Evolutionary conservation across 30 jellyfish, hydroid and myxozoan species (phyloP).

Genomic region (Aurelia sp.): DNA sequence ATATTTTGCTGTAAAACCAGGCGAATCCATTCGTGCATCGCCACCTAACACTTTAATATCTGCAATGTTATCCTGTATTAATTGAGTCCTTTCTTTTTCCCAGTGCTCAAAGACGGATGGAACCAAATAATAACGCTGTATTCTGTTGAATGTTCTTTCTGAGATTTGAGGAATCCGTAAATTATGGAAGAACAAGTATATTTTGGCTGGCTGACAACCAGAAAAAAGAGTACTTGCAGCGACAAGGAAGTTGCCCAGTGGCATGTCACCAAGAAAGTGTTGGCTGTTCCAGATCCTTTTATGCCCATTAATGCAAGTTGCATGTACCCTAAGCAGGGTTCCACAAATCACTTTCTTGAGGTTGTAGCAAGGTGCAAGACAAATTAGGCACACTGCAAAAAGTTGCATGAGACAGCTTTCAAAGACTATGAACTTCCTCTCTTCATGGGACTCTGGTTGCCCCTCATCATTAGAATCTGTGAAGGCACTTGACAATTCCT

Average conservation of each 20-base stretch:
- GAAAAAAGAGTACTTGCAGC: slow-evolving; percentile 57
- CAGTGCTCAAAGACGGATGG: slow-evolving; percentile 19
- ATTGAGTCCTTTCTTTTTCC: slow-evolving; percentile 1
- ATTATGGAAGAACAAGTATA: slow-evolving; percentile 18
- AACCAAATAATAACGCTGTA: slow-evolving; percentile 19
- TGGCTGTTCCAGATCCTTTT: slow-evolving; percentile 25
- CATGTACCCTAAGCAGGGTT: slow-evolving; percentile 14
- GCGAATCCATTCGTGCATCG: slow-evolving; percentile 34
- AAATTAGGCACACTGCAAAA: neutral
- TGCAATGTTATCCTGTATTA: neutral
- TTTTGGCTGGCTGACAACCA: slow-evolving; percentile 44
- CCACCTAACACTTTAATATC: slow-evolving; percentile 18
- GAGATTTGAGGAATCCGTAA: slow-evolving; percentile 20
- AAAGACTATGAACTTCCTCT: slow-evolving; percentile 18
- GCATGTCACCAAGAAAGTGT: slow-evolving; percentile 30
- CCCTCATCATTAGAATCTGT: neutral
- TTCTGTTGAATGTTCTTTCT: neutral
- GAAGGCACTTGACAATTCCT: neutral
- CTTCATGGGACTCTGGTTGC: neutral
- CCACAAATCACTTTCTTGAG: neutral
- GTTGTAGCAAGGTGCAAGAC: slow-evolving; percentile 11
- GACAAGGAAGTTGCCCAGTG: slow-evolving; percentile 36
- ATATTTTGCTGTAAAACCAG: slow-evolving; percentile 55
- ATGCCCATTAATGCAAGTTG: slow-evolving; percentile 45
- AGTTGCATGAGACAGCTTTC: slow-evolving; percentile 31